phyloP scores from a whole-genome alignment of 2,888 invertebrate genomes.

The Nephrotoma flavescens region DNA sequence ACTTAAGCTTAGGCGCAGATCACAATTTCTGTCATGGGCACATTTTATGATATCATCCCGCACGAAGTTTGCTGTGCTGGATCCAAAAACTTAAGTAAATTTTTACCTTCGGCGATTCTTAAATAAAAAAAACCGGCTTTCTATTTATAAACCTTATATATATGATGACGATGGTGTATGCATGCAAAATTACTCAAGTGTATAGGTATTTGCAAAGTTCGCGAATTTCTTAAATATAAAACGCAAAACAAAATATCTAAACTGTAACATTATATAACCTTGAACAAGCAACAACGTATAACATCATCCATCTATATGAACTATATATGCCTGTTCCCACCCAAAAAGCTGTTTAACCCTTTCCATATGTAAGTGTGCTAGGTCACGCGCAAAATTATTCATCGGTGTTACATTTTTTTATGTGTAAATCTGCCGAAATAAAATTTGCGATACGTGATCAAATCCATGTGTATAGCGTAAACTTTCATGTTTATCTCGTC shows the following conservation, averaged over 20 bases:
- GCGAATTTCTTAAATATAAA: not conserved
- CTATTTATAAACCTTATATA: not conserved
- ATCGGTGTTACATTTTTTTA: not conserved
- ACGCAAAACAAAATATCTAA: not conserved
- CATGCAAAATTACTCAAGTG: not conserved
- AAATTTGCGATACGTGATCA: not conserved
- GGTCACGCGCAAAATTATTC: not conserved
- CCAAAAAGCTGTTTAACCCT: not conserved
- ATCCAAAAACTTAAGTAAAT: not conserved
- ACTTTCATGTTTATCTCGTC: not conserved
- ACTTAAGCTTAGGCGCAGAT: not conserved
- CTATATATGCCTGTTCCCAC: not conserved
- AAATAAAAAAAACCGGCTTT: not conserved
- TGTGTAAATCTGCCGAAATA: not conserved
- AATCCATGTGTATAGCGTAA: not conserved
- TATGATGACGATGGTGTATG: not conserved
- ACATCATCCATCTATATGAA: not conserved
- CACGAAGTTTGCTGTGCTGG: not conserved
- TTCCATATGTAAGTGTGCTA: not conserved
- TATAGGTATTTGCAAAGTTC: not conserved
- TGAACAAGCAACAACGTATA: not conserved
- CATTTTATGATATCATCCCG: not conserved
- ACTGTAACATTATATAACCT: not conserved
- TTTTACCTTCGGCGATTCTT: not conserved
- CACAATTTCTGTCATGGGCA: not conserved